Conservation (phyloP, 2,888 invertebrate genomes). For the Rhingia campestris region DNA sequence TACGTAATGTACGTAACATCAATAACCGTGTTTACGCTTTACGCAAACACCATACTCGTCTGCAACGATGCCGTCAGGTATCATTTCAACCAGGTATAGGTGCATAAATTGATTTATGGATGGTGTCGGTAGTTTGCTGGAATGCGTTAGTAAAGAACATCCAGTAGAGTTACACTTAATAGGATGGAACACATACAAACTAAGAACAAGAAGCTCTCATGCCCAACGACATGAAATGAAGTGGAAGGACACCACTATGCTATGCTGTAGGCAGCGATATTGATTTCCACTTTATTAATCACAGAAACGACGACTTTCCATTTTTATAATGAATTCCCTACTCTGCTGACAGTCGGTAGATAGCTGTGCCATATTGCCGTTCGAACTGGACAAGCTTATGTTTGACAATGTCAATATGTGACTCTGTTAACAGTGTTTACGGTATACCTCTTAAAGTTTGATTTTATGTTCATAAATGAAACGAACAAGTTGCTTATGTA, state of each 20-base stretch:
- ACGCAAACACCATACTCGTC: neutral
- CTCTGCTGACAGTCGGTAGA: neutral
- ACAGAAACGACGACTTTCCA: conserved; percentile 6
- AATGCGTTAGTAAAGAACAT: conserved; percentile 2
- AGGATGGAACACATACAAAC: neutral
- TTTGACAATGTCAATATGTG: too few relatives aligned
- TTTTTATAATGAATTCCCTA: conserved; percentile 33
- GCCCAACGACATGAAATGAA: too few relatives aligned
- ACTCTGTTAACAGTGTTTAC: too few relatives aligned
- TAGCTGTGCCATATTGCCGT: too few relatives aligned
- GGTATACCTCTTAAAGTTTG: too few relatives aligned
- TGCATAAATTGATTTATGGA: conserved; percentile 55
- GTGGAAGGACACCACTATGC: neutral
- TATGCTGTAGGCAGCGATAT: neutral
- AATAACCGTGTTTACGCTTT: neutral
- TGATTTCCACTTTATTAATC: conserved; percentile 11
- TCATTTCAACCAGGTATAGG: conserved; percentile 16
- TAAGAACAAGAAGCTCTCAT: neutral
- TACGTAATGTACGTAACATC: conserved; percentile 10
- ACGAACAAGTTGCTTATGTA: too few relatives aligned
- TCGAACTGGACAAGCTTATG: too few relatives aligned
- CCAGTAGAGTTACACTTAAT: neutral
- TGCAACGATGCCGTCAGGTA: conserved; percentile 28
- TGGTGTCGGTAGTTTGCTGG: conserved; percentile 13
- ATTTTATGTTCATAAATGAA: too few relatives aligned